Evolutionary conservation across 2,888 invertebrate genomes (phyloP), one percentile per base, ranked within the genome.

Genomic region (Hypselothyrea guttata): DNA sequence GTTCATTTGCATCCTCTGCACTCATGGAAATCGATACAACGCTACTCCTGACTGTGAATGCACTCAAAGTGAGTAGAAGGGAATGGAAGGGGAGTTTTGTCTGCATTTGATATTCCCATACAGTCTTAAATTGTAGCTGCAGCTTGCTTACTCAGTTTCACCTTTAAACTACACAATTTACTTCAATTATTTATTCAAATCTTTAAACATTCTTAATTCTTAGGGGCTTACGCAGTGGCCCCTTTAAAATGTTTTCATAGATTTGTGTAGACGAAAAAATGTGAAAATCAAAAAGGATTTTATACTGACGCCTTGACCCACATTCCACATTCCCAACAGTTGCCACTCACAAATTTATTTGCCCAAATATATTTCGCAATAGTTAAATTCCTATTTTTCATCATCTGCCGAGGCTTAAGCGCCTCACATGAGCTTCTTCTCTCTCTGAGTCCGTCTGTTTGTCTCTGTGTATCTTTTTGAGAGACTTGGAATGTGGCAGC

Each of bases 331-430:
- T 45, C 5, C 12, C 16, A 7, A 7, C 52, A 53, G 37, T 46
- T 42, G 48, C 33, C 48, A 58, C 18, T 56, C 48, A 27, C 55
- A 55, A 61, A 76, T 67, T 58, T 71, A 60, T 71, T 67, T 75
- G 58, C 52, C 42, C 61, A 77, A 62, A 79, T 82, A 52, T 73
- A 61, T 75, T 67, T 69, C 57, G 47, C 67, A 85, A 79, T 78
- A 85, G 72, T 83, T 79, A 85, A 79, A 79, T 79, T 85, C 76
- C 53, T 79, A 79, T 83, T 75, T 83, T 75, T 72, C 84, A 78
- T 63, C 78, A 62, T 78, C 78, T 56, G 57, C 47, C 13, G 13
- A 44, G 71, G 65, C 76, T 82, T 70, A 74, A 77, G 64, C 22
- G 57, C 22, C 78, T 82, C 78, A 70, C 64, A 84, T 60, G 71